phyloP scores from a whole-genome alignment of 2,797 vertebrate genomes.

The Zonotrichia albicollis region DNA sequence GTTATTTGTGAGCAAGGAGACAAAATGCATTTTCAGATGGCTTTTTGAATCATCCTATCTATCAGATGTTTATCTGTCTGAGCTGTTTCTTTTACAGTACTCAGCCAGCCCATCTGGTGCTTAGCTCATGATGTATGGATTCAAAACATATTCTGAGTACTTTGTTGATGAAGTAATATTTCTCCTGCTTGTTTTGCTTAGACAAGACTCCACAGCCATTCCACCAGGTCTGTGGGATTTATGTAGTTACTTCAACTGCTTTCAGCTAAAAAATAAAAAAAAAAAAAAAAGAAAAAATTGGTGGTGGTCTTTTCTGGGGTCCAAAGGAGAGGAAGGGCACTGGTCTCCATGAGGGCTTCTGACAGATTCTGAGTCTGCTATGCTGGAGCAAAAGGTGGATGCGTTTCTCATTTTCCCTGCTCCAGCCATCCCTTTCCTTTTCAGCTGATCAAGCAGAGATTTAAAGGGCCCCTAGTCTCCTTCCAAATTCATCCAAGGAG shows the following conservation, averaged over 20 bases:
- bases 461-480: rapidly evolving
- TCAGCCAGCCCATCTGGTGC: background rate
- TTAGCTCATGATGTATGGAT: slow-evolving; percentile 3
- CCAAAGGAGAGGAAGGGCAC: background rate
- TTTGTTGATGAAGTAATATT: slow-evolving; percentile 2
- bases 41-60: background rate
- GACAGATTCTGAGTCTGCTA: background rate
- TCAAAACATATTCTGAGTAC: background rate
- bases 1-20: background rate
- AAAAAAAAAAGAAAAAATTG: background rate
- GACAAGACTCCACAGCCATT: background rate
- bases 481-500: background rate
- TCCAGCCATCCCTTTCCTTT: background rate
- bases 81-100: background rate
- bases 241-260: background rate
- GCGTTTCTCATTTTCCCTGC: background rate
- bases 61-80: background rate
- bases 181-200: slow-evolving; percentile 4
- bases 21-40: slow-evolving; percentile 14
- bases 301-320: background rate
- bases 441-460: background rate
- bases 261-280: background rate
- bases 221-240: background rate
- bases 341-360: background rate
- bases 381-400: background rate